Base-by-base conservation (phyloP, 2,888 invertebrate species). In the Andrena haemorrhoa region DNA sequence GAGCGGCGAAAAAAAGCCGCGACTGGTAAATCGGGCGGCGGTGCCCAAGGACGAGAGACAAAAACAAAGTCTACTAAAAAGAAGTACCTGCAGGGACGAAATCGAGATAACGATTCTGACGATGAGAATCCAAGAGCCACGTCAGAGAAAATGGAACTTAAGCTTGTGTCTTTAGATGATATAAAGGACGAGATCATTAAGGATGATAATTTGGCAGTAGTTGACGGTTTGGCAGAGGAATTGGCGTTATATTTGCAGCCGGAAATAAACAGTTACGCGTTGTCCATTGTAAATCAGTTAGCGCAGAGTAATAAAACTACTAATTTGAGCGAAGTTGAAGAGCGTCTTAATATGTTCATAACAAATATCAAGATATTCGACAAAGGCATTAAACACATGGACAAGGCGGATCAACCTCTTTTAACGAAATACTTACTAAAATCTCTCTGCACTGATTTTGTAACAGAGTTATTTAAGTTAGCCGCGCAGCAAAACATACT, bases 31-130 rank as follows among this genome's bases (percentile, higher is more conserved):
- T 96, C 96, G 66, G 98, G 98, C 16, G 98, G 98, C 20, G 98
- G 98, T 1, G 96, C 97, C 12, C 98, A 98, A 93, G 99, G 99
- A 0, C 95, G 99, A 53, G 99, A 99, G 95, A 98, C 98, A 0
- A 99, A 98, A 95, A 98, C 98, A 0, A 98, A 98, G 92, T 97
- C 98, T 2, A 97, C 97, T 0, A 99, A 99, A 92, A 99, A 98
- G 94, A 96, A 96, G 93, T 94, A 94, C 81, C 94, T 94, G 90
- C 95, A 93, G 47, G 94, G 94, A n/a, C 95, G 95, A 90, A 95
- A 95, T 90, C 94, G 95, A 65, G 95, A 95, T 60, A 96, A 96
- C 87, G 97, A 97, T 82, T 97, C 97, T 2, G 96, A 96, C 70
- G 96, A 96, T 87, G 97, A 97, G 33, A 94, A 94, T 35, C 66